These are phyloP conservation scores for Spodoptera frugiperda DNA, from an alignment of 1,140 invertebrate species.

Conservation along the genomic window DNA sequence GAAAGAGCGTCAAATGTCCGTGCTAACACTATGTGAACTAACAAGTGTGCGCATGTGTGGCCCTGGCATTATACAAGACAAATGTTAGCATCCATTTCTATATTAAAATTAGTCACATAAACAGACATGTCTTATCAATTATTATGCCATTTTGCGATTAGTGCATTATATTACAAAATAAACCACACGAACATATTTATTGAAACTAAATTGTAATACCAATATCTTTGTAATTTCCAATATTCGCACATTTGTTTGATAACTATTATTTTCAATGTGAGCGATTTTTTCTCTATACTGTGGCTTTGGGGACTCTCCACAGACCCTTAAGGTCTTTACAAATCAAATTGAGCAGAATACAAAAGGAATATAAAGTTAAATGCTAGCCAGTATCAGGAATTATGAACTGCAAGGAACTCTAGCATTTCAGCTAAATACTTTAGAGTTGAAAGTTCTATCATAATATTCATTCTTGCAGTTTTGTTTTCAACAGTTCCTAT, in stretches of 20 bases:
- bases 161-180: background rate
- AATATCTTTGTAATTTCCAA: too few relatives aligned
- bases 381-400: background rate
- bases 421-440: background rate
- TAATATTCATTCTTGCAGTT: background rate
- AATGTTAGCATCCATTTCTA: background rate
- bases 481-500: slow-evolving; percentile 22
- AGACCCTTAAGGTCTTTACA: background rate
- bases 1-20: too few relatives aligned
- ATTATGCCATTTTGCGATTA: slow-evolving; percentile 36
- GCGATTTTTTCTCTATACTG: too few relatives aligned
- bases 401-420: background rate
- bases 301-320: background rate
- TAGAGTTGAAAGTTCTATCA: background rate
- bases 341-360: background rate
- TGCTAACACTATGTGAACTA: too few relatives aligned
- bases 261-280: too few relatives aligned
- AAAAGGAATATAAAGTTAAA: background rate
- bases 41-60: too few relatives aligned
- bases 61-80: background rate
- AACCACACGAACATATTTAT: background rate
- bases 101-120: slow-evolving; percentile 23
- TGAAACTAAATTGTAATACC: background rate
- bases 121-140: slow-evolving; percentile 26
- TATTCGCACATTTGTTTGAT: too few relatives aligned